Conservation (phyloP, 1,140 invertebrate species). For the Brachionus manjavacas region DNA sequence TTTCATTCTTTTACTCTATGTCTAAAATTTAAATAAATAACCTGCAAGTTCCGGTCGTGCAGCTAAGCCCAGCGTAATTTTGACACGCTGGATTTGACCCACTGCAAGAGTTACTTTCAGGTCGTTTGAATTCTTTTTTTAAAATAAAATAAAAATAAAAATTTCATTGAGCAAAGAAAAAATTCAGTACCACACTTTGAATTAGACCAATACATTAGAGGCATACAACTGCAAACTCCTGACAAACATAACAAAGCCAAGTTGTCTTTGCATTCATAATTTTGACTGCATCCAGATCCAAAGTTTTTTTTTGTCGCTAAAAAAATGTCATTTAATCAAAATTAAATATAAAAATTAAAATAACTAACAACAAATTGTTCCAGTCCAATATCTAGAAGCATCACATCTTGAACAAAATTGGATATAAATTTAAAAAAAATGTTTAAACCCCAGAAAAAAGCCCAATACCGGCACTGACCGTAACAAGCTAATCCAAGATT, state of each 20-base stretch:
- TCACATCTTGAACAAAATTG: background rate
- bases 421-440: background rate
- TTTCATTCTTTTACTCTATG: too few relatives aligned
- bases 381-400: background rate
- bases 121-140: too few relatives aligned
- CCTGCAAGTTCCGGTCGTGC: too few relatives aligned
- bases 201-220: conserved; percentile 15
- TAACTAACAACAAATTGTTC: background rate
- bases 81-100: too few relatives aligned
- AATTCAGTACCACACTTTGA: background rate
- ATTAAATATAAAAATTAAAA: background rate
- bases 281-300: background rate
- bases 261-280: conserved; percentile 3
- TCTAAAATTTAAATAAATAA: too few relatives aligned
- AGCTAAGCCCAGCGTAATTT: too few relatives aligned
- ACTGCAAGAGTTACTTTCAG: too few relatives aligned
- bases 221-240: background rate
- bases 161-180: background rate
- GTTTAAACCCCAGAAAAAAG: background rate
- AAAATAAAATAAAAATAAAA: background rate
- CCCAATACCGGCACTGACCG: background rate
- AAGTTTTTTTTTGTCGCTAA: background rate
- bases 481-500: background rate
- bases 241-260: background rate
- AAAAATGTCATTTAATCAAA: too few relatives aligned